A percentile compares a stretch with the other conserved stretches of the same genome.
These are phyloP conservation scores for Allophyes oxyacanthae DNA, from an alignment of 2,888 invertebrate species.

Conservation along the genomic window DNA sequence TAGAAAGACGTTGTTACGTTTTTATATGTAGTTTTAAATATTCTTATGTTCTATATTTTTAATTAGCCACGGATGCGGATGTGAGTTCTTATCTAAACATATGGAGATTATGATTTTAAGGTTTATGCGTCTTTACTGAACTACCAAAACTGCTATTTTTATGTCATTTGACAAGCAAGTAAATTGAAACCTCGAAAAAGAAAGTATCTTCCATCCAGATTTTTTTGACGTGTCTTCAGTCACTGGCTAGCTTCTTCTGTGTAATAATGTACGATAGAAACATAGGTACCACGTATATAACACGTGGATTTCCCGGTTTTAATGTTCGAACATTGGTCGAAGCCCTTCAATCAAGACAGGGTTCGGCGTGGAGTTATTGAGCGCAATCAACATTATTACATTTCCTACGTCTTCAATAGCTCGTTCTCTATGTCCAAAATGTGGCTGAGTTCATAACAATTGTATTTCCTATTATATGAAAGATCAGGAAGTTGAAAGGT, in stretches of 20 bases:
- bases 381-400: conserved; percentile 43
- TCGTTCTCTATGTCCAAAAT: conserved; percentile 17
- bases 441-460: conserved; percentile 20
- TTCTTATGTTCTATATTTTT: neutral
- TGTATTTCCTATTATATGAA: conserved; percentile 15
- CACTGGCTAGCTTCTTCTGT: neutral
- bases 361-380: conserved; percentile 46
- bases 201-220: too few relatives aligned
- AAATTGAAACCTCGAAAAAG: too few relatives aligned
- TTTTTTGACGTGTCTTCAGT: too few relatives aligned
- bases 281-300: conserved; percentile 1
- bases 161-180: too few relatives aligned
- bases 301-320: conserved; percentile 22
- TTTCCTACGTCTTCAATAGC: conserved; percentile 25
- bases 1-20: neutral
- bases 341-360: conserved; percentile 45
- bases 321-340: conserved; percentile 31
- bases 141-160: too few relatives aligned
- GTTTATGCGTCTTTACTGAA: too few relatives aligned
- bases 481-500: neutral
- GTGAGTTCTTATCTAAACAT: too few relatives aligned
- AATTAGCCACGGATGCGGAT: too few relatives aligned
- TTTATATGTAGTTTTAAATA: neutral
- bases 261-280: neutral
- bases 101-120: too few relatives aligned